A percentile compares a stretch with the other conserved stretches of the same genome.
Conservation (phyloP, 2,888 invertebrate genomes). For the Tetrapedia diversipes region DNA sequence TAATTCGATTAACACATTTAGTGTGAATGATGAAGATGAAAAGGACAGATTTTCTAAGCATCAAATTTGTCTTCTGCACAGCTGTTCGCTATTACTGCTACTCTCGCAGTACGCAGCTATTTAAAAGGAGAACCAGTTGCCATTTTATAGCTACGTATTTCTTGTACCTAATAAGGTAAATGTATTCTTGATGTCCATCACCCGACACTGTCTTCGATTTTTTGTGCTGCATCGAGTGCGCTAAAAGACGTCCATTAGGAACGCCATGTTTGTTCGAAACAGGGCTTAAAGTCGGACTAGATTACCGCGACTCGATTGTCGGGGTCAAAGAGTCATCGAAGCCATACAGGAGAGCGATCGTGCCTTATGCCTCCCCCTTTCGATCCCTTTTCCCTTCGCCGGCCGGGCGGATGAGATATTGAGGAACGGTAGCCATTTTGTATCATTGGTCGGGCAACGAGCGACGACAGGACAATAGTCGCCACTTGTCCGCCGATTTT, state of each 20-base stretch:
- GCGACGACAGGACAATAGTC: constrained; percentile 63
- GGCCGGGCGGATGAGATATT: constrained; percentile 58
- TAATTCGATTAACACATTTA: no score
- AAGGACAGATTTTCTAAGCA: no score
- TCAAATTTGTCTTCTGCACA: no score
- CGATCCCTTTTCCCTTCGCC: constrained; percentile 13
- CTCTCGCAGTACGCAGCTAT: no score
- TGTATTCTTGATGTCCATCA: no score
- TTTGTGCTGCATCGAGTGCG: no score
- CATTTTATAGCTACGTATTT: no score
- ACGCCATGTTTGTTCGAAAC: not conserved
- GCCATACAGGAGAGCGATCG: constrained; percentile 38
- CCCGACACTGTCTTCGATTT: no score
- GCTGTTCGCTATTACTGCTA: no score
- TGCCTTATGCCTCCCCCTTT: constrained; percentile 36
- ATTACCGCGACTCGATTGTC: constrained; percentile 62
- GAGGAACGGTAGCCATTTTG: constrained; percentile 64
- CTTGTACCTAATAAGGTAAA: no score
- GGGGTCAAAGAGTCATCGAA: constrained; percentile 61
- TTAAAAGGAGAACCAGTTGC: no score
- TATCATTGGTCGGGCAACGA: constrained; percentile 59
- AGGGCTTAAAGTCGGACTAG: constrained; percentile 53
- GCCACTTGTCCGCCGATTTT: constrained; percentile 59
- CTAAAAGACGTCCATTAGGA: not conserved
- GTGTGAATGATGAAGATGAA: no score